A percentile compares a stretch with the other conserved stretches of the same genome.
These are phyloP conservation scores for Malthinus seriepunctatus DNA, from an alignment of 2,888 invertebrate species.

Conservation along the genomic window DNA sequence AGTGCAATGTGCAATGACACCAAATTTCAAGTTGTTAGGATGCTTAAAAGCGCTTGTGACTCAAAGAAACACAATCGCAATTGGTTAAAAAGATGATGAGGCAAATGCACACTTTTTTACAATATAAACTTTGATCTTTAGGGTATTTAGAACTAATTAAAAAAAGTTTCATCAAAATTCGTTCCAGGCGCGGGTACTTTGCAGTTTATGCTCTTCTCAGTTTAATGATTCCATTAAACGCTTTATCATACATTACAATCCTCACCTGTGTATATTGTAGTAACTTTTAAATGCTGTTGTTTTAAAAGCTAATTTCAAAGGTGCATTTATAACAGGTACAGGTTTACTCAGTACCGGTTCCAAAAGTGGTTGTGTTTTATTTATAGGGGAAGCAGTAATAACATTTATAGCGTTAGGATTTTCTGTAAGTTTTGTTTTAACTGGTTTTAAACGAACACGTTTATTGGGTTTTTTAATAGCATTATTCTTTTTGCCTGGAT, in stretches of 20 bases:
- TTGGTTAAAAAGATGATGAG: too few relatives aligned
- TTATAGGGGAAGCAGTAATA: conserved; percentile 47
- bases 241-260: not conserved
- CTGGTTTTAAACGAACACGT: conserved; percentile 19
- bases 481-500: conserved; percentile 58
- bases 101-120: too few relatives aligned
- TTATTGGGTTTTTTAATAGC: conserved; percentile 41
- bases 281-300: conserved; percentile 52
- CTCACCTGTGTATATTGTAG: conserved; percentile 53
- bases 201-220: too few relatives aligned
- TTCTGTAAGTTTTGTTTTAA: conserved; percentile 39
- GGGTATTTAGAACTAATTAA: too few relatives aligned
- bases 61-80: too few relatives aligned
- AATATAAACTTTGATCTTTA: too few relatives aligned
- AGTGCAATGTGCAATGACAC: too few relatives aligned
- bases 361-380: conserved; percentile 23
- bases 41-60: too few relatives aligned
- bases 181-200: too few relatives aligned
- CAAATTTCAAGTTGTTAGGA: too few relatives aligned
- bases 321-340: conserved; percentile 56
- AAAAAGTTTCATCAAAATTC: too few relatives aligned
- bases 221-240: too few relatives aligned
- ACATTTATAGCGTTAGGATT: conserved; percentile 55
- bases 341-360: conserved; percentile 29
- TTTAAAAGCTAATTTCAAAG: conserved; percentile 56